These are phyloP conservation scores for Carettochelys insculpta DNA, from an alignment of 2,113 vertebrate species.

Conservation along the genomic window DNA sequence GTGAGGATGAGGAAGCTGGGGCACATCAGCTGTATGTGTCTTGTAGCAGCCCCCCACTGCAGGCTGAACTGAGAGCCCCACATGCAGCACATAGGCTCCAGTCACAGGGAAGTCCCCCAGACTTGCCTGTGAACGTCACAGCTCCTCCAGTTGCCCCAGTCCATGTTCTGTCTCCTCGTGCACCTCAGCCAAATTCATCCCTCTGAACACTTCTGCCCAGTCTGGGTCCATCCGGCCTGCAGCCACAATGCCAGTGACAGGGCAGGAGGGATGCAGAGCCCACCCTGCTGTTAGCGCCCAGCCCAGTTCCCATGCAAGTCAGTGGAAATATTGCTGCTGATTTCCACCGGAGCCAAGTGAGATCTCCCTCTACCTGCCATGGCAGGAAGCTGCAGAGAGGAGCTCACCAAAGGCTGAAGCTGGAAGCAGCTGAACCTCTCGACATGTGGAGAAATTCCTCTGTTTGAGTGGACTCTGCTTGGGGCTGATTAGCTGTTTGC, in stretches of 20 bases:
- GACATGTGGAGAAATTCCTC: no score
- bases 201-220: neutral
- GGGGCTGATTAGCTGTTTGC: no score
- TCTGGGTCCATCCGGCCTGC: neutral
- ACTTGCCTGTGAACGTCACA: neutral
- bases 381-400: no score
- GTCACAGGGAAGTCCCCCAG: neutral
- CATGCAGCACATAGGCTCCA: neutral
- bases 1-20: neutral
- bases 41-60: neutral
- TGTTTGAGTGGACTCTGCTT: no score
- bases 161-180: fast-evolving
- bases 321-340: neutral
- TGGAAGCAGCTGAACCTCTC: no score
- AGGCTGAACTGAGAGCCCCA: neutral
- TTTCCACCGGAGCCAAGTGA: neutral
- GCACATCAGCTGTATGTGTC: no score
- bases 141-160: neutral
- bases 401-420: no score
- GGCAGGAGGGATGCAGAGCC: fast-evolving
- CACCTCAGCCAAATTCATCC: fast-evolving
- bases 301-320: neutral
- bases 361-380: no score
- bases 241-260: neutral
- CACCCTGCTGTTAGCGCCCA: neutral